Evolutionary conservation across 2,888 invertebrate species (phyloP), one percentile per base, ranked within the genome.

Genomic region (Scaptodrosophila latifasciaeformis): DNA sequence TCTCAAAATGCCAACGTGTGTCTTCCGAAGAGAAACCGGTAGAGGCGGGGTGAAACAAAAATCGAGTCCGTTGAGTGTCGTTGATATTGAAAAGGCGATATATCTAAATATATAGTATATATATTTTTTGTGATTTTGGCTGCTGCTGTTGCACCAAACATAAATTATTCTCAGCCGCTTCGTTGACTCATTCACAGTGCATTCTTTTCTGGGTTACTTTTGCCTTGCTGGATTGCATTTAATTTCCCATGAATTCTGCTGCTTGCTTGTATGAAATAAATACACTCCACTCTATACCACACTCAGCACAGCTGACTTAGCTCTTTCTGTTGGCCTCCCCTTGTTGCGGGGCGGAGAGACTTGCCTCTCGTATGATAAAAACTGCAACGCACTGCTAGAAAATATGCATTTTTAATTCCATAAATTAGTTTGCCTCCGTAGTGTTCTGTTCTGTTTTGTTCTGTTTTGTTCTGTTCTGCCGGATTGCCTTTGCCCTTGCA

Each of bases 401-500:
- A 80, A 78, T 78, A 75, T 82, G 64, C 78, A 82, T 82, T 78
- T 77, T 78, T 75, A 74, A 74, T 77, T 77, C 70, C 70, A 69
- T 79, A 76, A 71, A 79, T 76, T 72, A 79, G 77, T 76, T 81
- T 76, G 68, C 63, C 66, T n/a, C n/a, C n/a, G n/a, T n/a, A n/a
- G n/a, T n/a, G n/a, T n/a, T n/a, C n/a, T n/a, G n/a, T n/a, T n/a
- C n/a, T n/a, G n/a, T n/a, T n/a, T n/a, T n/a, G n/a, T n/a, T n/a
- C n/a, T n/a, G 5, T 12, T 6, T 35, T 7, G 5, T 35, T 6
- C 35, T 5, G 10, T 44, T 24, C 49, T 15, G 27, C 29, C 29
- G 29, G n/a, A 7, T 43, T 35, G 48, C 37, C 37, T 40, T 39
- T 43, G 47, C 40, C 43, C 51, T 43, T 46, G 49, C 34, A 9